Evolutionary conservation across 2,113 vertebrate species (phyloP).

Genomic region (Psilopogon haemacephalus): DNA sequence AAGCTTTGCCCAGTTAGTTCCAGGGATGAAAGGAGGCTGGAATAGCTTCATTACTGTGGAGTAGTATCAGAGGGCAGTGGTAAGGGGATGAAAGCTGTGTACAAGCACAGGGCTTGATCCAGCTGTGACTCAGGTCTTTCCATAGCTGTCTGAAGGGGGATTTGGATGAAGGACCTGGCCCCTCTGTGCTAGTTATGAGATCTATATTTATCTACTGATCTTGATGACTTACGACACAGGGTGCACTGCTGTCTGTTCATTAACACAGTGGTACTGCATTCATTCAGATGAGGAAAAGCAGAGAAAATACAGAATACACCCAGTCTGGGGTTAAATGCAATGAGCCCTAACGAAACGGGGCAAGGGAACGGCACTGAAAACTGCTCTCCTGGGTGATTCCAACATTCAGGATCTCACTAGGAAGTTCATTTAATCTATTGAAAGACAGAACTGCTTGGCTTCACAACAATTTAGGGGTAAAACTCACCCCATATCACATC

Average conservation of each 20-base stretch:
- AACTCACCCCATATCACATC: background rate
- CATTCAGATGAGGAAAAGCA: background rate
- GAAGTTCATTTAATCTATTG: background rate
- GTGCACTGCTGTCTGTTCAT: background rate
- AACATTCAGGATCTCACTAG: background rate
- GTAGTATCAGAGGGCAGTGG: background rate
- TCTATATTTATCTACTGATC: background rate
- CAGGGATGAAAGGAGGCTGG: background rate
- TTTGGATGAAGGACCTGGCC: background rate
- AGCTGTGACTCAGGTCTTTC: background rate
- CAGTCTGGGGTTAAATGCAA: background rate
- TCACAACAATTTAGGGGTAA: background rate
- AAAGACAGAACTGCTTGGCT: background rate
- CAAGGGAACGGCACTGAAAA: background rate
- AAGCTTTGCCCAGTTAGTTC: background rate
- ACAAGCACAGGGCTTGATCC: background rate
- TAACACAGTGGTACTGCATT: background rate
- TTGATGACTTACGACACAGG: fast-evolving
- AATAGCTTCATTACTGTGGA: background rate
- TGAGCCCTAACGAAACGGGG: background rate
- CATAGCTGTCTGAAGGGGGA: background rate
- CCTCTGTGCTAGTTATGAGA: background rate
- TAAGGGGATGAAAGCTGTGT: background rate
- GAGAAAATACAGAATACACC: background rate
- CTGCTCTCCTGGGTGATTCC: fast-evolving